These are phyloP conservation scores for Sycophila texana DNA, from an alignment of 2,888 invertebrate genomes.

Conservation along the genomic window DNA sequence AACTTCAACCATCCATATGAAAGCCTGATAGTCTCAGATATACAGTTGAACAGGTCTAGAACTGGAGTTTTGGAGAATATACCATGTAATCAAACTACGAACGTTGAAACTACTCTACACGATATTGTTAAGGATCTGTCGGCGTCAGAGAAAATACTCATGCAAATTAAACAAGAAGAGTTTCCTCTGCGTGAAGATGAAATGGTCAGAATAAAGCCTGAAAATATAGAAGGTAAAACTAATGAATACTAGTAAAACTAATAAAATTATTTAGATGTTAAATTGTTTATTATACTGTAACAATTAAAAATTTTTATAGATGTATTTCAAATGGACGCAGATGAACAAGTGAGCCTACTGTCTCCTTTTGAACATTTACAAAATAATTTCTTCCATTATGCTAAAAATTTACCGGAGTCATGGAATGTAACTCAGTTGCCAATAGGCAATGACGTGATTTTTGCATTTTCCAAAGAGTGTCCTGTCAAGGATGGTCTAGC, in stretches of 20 bases:
- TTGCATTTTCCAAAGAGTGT: slow-evolving; percentile 55
- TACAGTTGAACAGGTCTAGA: not conserved
- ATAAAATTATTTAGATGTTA: no score
- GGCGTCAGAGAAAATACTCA: slow-evolving; percentile 47
- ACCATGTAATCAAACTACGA: not conserved
- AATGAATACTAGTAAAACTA: no score
- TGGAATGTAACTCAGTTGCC: slow-evolving; percentile 45
- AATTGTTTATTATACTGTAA: not conserved
- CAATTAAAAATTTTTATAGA: slow-evolving; percentile 11
- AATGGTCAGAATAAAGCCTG: slow-evolving; percentile 30
- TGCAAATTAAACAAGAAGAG: slow-evolving; percentile 49
- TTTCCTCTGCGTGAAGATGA: slow-evolving; percentile 22
- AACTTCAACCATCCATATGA: not conserved
- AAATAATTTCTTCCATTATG: slow-evolving; percentile 35
- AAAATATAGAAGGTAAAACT: slow-evolving; percentile 45
- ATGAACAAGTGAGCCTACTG: not conserved
- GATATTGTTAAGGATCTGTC: slow-evolving; percentile 46
- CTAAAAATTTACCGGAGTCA: slow-evolving; percentile 42
- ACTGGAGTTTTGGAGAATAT: not conserved
- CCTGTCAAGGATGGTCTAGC: slow-evolving; percentile 42
- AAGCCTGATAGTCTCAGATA: not conserved
- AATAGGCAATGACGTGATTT: slow-evolving; percentile 38
- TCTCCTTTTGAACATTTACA: slow-evolving; percentile 41
- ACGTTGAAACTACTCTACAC: slow-evolving; percentile 22
- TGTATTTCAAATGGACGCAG: slow-evolving; percentile 24